Base-by-base conservation (phyloP, 2,113 vertebrate genomes). In the Spea multiplicata region DNA sequence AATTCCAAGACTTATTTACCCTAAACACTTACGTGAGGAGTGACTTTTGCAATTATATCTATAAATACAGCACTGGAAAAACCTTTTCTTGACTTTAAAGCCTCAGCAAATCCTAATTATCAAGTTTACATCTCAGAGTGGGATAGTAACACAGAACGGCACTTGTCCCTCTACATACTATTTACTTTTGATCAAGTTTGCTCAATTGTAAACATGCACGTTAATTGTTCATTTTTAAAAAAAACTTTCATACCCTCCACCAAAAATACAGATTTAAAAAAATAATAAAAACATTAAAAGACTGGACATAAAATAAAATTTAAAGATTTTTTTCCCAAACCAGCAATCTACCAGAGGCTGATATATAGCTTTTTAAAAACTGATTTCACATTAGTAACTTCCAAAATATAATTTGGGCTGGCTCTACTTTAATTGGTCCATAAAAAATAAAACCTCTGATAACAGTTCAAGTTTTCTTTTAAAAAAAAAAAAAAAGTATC, bases 401-500 rank as follows among this genome's bases (percentile, higher is more conserved):
- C 47, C 48, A 14, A 68, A 49, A 47, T 69, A 46, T 69, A 61
- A 53, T 14, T 70, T 59, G 69, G 66, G 44, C 48, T 69, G 52
- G 14, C 61, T 45, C 55, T 9, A 67, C 45, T 49, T 69, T 30
- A 7, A 30, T 74, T 47, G 30, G 44, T 82, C 78, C 14, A 81
- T 9, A 72, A 80, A 82, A 82, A 49, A 71, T 83, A 86, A 78
- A 81, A 59, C 6, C 8, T 13, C 12, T 13, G 12, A 78, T 81
- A 86, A 81, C 80, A 81, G 66, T 82, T 88, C 84, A 87, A 85
- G 82, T 87, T 85, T 82, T 83, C 81, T 81, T 83, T 83, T 83
- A 81, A 78, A 86, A 84, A 78, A 82, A 83, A 71, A 75, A 49
- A 5, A 66, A 70, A 61, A 74, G 81, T 87, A 89, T 86, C 81